These are phyloP conservation scores for Drosophila suboccidentalis DNA, from an alignment of 2,888 invertebrate species.

Conservation along the genomic window DNA sequence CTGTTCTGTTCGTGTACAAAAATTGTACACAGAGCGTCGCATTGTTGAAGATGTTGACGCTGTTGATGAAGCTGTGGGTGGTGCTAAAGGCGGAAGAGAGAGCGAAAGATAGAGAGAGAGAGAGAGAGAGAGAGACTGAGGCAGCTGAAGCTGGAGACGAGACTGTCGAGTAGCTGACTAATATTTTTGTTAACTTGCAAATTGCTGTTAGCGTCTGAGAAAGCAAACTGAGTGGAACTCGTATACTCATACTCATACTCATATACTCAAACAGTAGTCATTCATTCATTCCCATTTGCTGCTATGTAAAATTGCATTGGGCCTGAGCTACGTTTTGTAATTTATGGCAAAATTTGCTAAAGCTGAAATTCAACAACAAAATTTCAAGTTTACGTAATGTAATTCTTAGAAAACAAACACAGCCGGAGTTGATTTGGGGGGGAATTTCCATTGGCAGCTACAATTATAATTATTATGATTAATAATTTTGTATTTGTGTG, in stretches of 20 bases:
- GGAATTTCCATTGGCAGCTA: conserved; percentile 39
- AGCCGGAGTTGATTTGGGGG: background rate
- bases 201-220: conserved; percentile 46
- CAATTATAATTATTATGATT: conserved; percentile 32
- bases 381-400: conserved; percentile 38
- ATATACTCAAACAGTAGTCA: conserved; percentile 10
- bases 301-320: conserved; percentile 35
- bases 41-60: conserved; percentile 50
- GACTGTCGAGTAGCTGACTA: conserved; percentile 65
- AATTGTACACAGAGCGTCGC: conserved; percentile 46
- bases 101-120: background rate
- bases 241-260: conserved; percentile 3
- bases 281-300: conserved; percentile 27
- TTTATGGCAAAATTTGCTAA: conserved; percentile 28
- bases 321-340: conserved; percentile 29
- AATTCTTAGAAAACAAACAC: conserved; percentile 30
- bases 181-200: conserved; percentile 67
- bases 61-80: conserved; percentile 19
- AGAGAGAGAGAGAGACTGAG: background rate
- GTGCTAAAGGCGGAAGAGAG: background rate
- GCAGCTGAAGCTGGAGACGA: conserved; percentile 12
- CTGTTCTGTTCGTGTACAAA: conserved; percentile 31
- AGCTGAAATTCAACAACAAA: conserved; percentile 14
- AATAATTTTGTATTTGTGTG: conserved; percentile 43
- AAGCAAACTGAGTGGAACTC: conserved; percentile 21